Percentiles rank a stretch among this genome's conserved stretches.
Conservation (phyloP, 2,113 vertebrate genomes). For the Menidia beryllina region DNA sequence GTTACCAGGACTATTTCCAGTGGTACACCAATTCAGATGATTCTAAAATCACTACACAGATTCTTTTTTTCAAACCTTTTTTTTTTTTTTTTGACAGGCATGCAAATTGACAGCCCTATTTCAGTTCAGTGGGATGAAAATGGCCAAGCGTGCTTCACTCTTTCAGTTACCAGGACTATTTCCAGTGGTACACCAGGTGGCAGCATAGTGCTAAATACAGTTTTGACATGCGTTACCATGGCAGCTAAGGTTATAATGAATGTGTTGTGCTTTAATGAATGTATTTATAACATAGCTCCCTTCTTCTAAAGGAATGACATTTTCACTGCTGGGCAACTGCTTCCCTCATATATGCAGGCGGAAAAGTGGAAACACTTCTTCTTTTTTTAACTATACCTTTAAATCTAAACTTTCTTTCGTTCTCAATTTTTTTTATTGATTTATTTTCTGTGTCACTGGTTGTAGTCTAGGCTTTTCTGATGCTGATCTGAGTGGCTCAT, state of each 20-base stretch:
- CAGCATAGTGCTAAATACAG: constrained; percentile 34
- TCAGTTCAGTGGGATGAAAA: no score
- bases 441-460: background rate
- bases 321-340: constrained; percentile 5
- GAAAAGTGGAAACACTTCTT: constrained; percentile 6
- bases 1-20: no score
- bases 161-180: no score
- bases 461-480: no score
- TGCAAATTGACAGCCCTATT: no score
- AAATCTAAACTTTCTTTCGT: background rate
- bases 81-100: no score
- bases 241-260: constrained; percentile 53
- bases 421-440: no score
- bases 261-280: constrained; percentile 50
- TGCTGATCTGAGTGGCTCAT: background rate
- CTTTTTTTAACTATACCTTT: background rate
- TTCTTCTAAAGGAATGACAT: constrained; percentile 13
- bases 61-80: no score
- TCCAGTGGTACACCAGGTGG: constrained; percentile 63
- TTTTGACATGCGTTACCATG: constrained; percentile 52
- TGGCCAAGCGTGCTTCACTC: no score
- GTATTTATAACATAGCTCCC: constrained; percentile 17
- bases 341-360: constrained; percentile 4
- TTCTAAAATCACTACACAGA: no score
- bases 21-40: constrained; percentile 67